Base-by-base conservation (phyloP, 2,113 vertebrate species). In the Microtus pennsylvanicus region DNA sequence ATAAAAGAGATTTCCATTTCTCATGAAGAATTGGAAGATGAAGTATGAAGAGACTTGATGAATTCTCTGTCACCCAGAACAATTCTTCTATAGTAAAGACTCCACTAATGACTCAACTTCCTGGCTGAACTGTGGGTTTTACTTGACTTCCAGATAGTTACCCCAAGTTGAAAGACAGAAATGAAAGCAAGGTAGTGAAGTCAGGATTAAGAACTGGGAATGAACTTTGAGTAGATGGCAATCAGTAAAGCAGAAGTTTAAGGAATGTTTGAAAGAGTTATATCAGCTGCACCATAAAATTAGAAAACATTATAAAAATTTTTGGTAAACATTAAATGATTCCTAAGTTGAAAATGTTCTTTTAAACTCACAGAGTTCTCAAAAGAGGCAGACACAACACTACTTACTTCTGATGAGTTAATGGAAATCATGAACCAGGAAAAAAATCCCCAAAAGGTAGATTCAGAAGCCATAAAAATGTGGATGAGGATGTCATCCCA, bases 191-290 rank as follows among this genome's bases (percentile, higher is more conserved):
- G 58, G 19, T 58, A 58, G 19, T 58, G 30, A 90, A 85, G 14
- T 55, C 21, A 95, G 38, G 16, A 63, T 33, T 92, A 82, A 94
- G 47, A 87, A 80, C n/a, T 83, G 76, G 33, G n/a, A 80, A 92
- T 87, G 38, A 96, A 65, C 13, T 87, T 58, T 80, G 67, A 26
- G 4, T 74, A 42, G 63, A 74, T 12, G 55, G n/a, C 26, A 90
- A n/a, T 28, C 10, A 52, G 78, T 38, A 28, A 70, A 67, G 24
- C 63, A 63, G 52, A 63, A 80, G 63, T 80, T n/a, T 26, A 42
- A 38, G 83, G 28, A 13, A 67, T 8, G 69, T 93, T 82, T 67
- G 33, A 91, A 50, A 21, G 61, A 81, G 42, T 55, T 87, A 3
- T 69, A 47, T 19, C 17, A 22, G 87, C 65, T 16, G 69, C 7